These are phyloP conservation scores for Mus caroli DNA, from an alignment of 2,797 vertebrate species.

Conservation along the genomic window DNA sequence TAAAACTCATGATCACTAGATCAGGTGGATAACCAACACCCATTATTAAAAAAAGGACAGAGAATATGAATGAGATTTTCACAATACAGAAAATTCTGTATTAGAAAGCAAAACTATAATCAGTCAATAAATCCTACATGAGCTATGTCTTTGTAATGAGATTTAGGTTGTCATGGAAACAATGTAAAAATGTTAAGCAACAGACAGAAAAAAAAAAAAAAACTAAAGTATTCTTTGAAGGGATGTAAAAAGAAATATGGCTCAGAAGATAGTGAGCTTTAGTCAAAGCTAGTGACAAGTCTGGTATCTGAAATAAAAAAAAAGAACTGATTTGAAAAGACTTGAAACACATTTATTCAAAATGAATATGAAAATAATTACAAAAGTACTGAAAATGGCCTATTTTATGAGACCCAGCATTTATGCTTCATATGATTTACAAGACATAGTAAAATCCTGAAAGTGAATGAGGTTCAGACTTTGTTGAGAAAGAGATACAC, in stretches of 20 bases:
- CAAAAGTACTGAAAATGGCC: neutral
- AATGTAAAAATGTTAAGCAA: conserved; percentile 6
- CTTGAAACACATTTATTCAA: neutral
- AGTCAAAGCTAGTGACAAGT: neutral
- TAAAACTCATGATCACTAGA: neutral
- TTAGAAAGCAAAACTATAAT: neutral
- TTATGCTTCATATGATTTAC: conserved; percentile 5
- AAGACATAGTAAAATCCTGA: neutral
- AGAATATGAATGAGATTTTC: conserved; percentile 3
- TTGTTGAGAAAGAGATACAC: neutral
- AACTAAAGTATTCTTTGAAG: conserved; percentile 23
- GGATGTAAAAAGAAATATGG: neutral
- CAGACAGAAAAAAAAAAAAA: neutral
- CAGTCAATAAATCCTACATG: neutral
- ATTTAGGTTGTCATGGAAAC: conserved; percentile 43
- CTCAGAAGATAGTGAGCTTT: conserved; percentile 1
- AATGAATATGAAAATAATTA: conserved; percentile 8
- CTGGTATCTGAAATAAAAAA: neutral
- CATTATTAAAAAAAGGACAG: neutral
- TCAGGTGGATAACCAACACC: neutral
- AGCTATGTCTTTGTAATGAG: neutral
- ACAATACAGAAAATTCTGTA: neutral
- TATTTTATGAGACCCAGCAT: neutral
- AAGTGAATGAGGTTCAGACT: neutral
- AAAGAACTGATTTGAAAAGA: neutral